A percentile compares a stretch with the other conserved stretches of the same genome.
These are phyloP conservation scores for Euschistus heros DNA, from an alignment of 1,140 invertebrate species.

Conservation along the genomic window DNA sequence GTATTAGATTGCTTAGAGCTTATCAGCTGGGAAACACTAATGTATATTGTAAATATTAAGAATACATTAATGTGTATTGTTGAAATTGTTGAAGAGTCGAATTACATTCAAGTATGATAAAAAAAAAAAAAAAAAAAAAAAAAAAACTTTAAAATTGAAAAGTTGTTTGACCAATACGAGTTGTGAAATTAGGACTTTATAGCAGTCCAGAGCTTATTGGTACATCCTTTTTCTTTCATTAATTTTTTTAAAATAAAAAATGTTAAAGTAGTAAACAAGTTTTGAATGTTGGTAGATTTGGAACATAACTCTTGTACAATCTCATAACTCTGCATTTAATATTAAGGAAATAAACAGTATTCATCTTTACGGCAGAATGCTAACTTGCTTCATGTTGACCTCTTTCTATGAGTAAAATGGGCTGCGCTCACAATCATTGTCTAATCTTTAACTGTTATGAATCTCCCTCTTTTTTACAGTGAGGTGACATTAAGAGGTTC, in stretches of 20 bases:
- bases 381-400: slow-evolving; percentile 7
- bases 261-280: background rate
- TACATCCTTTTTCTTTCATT: background rate
- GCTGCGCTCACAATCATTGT: background rate
- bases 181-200: slow-evolving; percentile 5
- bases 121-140: background rate
- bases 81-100: background rate
- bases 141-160: background rate
- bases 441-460: background rate
- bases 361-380: slow-evolving; percentile 8
- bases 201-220: slow-evolving; percentile 13
- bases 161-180: slow-evolving; percentile 4
- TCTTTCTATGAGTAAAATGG: background rate
- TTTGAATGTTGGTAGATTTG: slow-evolving; percentile 1
- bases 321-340: slow-evolving; percentile 11
- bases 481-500: background rate
- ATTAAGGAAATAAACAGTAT: slow-evolving; percentile 10
- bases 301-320: slow-evolving; percentile 1
- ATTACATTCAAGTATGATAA: background rate
- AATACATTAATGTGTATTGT: slow-evolving; percentile 5
- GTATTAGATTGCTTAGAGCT: slow-evolving; percentile 13
- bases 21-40: slow-evolving; percentile 8
- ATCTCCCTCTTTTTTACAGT: background rate
- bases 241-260: too few species aligned
- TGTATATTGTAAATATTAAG: slow-evolving; percentile 16